Evolutionary conservation across 2,888 invertebrate genomes (phyloP), one percentile per base, ranked within the genome.

Genomic region (Ormyrus thymus): DNA sequence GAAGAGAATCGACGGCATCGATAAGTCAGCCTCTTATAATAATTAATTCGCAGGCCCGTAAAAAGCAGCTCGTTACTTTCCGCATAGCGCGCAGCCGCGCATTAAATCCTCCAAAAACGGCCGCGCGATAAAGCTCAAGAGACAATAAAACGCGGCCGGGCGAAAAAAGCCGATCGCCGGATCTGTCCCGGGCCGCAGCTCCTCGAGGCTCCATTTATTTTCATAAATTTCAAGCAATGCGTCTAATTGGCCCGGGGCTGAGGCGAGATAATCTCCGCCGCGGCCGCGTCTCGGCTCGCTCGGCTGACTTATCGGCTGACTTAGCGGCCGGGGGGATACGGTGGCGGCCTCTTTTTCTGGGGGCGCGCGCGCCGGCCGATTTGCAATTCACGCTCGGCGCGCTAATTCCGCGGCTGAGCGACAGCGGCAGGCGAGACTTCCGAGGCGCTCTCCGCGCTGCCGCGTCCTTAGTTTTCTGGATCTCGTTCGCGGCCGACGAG

Each of bases 141-240:
- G 51, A 48, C 29, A 29, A 29, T 29, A 29, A 29, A 29, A 29
- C 29, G 4, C 1, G 29, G 29, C 29, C 29, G 4, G n/a, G 29
- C 29, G 45, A n/a, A 46, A 45, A 43, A 7, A 58, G 3, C 6
- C 9, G 10, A 9, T n/a, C 43, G 64, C 43, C 29, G 8, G 56
- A 15, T n/a, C 50, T n/a, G 7, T 43, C 50, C 7, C 11, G 15
- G n/a, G 51, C 9, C 45, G 43, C 29, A 1, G 29, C n/a, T 64
- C 51, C 50, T 66, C 61, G 64, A 68, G 72, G 72, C 61, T 72
- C 72, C 66, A 68, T 78, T 78, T 65, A 59, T 55, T 78, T 78
- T 72, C 71, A 72, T 78, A 78, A 66, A 72, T 78, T 78, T 70
- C 29, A 78, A 66, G 71, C 71, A 72, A 78, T 68, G 61, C 59